These are phyloP conservation scores for Anthonomus grandis DNA, from an alignment of 1,140 invertebrate species.

Conservation along the genomic window DNA sequence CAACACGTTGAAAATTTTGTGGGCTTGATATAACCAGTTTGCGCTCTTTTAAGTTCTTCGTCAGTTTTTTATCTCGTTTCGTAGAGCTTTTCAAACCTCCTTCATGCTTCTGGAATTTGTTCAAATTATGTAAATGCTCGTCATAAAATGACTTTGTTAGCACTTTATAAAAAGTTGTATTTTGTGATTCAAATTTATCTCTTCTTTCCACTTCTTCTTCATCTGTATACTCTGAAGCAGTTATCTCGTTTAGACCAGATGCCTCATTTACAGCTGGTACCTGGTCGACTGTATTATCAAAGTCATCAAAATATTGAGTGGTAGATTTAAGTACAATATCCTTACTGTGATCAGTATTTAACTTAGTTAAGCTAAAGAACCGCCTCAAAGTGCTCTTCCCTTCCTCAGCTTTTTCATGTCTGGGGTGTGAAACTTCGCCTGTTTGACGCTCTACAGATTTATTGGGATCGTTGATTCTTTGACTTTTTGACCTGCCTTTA, in stretches of 20 bases:
- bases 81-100: slow-evolving; percentile 11
- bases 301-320: background rate
- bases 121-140: background rate
- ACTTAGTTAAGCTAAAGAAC: background rate
- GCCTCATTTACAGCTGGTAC: background rate
- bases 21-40: slow-evolving; percentile 20
- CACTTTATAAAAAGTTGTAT: slow-evolving; percentile 21
- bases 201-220: slow-evolving; percentile 12
- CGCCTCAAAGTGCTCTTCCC: background rate
- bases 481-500: background rate
- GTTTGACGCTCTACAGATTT: background rate
- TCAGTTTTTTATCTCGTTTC: slow-evolving; percentile 7
- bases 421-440: background rate
- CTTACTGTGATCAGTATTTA: background rate
- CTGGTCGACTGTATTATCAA: background rate
- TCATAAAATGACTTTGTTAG: slow-evolving; percentile 18
- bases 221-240: no score
- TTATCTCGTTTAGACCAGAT: background rate
- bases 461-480: background rate
- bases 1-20: slow-evolving; percentile 11
- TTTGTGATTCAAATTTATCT: slow-evolving; percentile 14
- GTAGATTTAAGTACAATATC: background rate
- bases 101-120: slow-evolving; percentile 2
- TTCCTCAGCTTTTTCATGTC: background rate
- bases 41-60: slow-evolving; percentile 1